These are phyloP conservation scores for Pachymerium ferrugineum DNA, from an alignment of 2,888 invertebrate genomes.

Conservation along the genomic window DNA sequence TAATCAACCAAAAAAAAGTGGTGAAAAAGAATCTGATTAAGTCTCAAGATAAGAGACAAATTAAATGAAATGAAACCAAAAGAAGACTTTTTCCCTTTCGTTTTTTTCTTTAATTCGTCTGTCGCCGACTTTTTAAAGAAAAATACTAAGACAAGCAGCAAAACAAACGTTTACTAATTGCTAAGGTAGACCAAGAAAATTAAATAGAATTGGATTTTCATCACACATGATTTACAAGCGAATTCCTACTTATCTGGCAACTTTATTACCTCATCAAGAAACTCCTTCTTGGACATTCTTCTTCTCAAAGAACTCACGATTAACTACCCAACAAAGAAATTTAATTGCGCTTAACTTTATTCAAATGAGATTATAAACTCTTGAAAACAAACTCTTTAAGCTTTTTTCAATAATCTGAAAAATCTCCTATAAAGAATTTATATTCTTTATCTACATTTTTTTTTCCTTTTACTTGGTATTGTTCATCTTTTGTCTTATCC, in stretches of 20 bases:
- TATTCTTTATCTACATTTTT: background rate
- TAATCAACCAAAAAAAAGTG: background rate
- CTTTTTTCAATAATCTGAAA: background rate
- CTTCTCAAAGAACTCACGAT: background rate
- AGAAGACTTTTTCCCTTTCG: no score
- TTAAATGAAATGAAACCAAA: background rate
- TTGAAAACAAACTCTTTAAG: background rate
- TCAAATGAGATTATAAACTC: no score
- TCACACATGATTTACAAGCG: background rate
- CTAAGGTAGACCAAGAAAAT: background rate
- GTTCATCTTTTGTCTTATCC: slow-evolving; percentile 24
- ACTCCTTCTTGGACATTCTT: background rate
- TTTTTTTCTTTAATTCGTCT: no score
- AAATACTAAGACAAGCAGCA: background rate
- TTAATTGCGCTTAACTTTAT: background rate
- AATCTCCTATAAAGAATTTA: no score
- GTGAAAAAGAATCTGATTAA: background rate
- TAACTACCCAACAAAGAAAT: background rate
- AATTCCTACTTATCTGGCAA: background rate
- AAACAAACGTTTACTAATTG: background rate
- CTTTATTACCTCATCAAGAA: background rate
- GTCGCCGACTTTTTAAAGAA: no score
- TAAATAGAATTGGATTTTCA: background rate
- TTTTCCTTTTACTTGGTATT: background rate
- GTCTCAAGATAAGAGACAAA: background rate